Evolutionary conservation across 2,113 vertebrate genomes (phyloP).

Genomic region (Tachycineta bicolor): DNA sequence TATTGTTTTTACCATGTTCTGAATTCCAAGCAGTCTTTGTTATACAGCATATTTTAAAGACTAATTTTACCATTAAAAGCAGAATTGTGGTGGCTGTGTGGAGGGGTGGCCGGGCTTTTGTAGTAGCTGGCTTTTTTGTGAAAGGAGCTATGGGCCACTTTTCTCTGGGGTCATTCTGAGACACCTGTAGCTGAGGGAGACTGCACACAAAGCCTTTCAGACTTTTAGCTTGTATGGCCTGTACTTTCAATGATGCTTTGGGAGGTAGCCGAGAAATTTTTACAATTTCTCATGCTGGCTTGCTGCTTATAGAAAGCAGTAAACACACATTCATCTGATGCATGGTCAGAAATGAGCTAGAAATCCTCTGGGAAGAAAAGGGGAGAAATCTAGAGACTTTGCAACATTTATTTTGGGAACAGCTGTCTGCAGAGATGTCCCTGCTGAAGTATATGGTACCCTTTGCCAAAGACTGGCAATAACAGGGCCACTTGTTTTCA

Average conservation of each 20-base stretch:
- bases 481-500: background rate
- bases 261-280: background rate
- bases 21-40: background rate
- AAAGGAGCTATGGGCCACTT: background rate
- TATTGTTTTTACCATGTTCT: background rate
- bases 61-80: background rate
- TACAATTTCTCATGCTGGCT: background rate
- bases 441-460: background rate
- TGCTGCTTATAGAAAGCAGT: conserved; percentile 4
- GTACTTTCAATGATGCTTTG: background rate
- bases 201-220: background rate
- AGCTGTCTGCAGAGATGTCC: conserved; percentile 21
- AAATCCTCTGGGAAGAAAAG: conserved; percentile 11
- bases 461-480: conserved; percentile 10
- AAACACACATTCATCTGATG: background rate
- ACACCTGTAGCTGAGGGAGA: background rate
- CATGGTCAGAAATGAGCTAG: conserved; percentile 7
- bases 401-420: conserved; percentile 14
- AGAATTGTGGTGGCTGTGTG: background rate
- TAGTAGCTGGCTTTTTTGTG: background rate
- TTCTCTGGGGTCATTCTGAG: background rate
- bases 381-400: conserved; percentile 4
- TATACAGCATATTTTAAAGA: background rate
- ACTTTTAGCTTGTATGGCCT: background rate
- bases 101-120: background rate